Percentiles rank a stretch among this genome's conserved stretches.
Conservation (phyloP, 2,888 invertebrate genomes). For the Hecatera dysodea region DNA sequence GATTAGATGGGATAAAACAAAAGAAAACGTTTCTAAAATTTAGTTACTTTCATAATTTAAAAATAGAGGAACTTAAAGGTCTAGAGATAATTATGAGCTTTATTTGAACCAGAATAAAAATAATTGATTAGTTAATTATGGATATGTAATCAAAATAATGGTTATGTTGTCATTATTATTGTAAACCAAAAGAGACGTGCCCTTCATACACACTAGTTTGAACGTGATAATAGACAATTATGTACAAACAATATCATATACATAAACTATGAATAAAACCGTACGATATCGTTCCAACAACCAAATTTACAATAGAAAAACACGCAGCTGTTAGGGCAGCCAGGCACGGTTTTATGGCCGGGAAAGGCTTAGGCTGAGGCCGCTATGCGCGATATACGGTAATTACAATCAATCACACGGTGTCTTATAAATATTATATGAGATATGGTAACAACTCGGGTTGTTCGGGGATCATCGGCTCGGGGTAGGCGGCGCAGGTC, state of each 20-base stretch:
- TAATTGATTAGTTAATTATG: constrained; percentile 1
- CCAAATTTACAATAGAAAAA: constrained; percentile 65
- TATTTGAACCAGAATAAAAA: not conserved
- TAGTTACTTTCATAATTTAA: not conserved
- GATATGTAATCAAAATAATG: not conserved
- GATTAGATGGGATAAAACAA: constrained; percentile 55
- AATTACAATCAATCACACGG: constrained; percentile 46
- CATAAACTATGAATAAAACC: constrained; percentile 26
- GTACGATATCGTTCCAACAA: constrained; percentile 46
- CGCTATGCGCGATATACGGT: constrained; percentile 41
- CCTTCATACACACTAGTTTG: constrained; percentile 1
- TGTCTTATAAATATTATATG: constrained; percentile 26
- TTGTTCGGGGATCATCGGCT: constrained; percentile 14
- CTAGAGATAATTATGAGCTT: constrained; percentile 4
- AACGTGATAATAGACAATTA: constrained; percentile 3
- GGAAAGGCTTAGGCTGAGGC: constrained; percentile 57
- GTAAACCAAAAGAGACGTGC: constrained; percentile 2
- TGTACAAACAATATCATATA: constrained; percentile 5
- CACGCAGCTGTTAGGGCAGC: constrained; percentile 72
- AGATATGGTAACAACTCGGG: constrained; percentile 13
- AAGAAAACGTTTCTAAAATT: constrained; percentile 23
- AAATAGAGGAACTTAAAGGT: not conserved
- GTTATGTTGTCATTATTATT: not conserved
- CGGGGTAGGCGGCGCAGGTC: constrained; percentile 25
- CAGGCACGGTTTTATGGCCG: constrained; percentile 72